Evolutionary conservation across 2,797 vertebrate genomes (phyloP).

Genomic region (Salarias fasciatus): DNA sequence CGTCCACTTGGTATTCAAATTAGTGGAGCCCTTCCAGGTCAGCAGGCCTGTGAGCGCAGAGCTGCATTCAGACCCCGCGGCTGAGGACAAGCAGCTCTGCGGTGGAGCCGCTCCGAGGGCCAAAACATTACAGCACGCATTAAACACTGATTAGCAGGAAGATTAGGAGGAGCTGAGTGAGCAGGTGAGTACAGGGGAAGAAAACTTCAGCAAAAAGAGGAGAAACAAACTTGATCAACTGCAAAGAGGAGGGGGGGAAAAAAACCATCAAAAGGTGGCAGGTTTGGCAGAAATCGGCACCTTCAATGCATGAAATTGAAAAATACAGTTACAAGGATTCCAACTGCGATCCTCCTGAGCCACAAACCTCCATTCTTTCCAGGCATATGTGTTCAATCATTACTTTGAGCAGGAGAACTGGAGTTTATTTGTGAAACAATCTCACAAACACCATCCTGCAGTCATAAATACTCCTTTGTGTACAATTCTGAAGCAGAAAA

Average conservation of each 20-base stretch:
- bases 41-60: conserved; percentile 60
- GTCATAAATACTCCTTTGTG: background rate
- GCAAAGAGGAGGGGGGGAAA: too few relatives aligned
- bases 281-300: background rate
- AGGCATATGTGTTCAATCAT: background rate
- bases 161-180: conserved; percentile 13
- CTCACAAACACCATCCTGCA: background rate
- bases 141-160: conserved; percentile 21
- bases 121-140: conserved; percentile 47
- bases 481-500: background rate
- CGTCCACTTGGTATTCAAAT: conserved; percentile 69
- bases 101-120: conserved; percentile 38
- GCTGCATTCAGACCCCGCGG: conserved; percentile 54
- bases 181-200: background rate
- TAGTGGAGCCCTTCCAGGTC: conserved; percentile 77
- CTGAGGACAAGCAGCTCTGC: conserved; percentile 50
- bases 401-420: background rate
- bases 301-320: background rate
- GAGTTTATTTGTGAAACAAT: conserved; percentile 2
- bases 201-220: too few relatives aligned
- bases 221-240: background rate
- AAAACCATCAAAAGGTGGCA: too few relatives aligned
- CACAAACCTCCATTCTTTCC: background rate
- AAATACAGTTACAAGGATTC: background rate
- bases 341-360: background rate